Evolutionary conservation across 2,113 vertebrate species (phyloP).

Genomic region (Pelecanus crispus): DNA sequence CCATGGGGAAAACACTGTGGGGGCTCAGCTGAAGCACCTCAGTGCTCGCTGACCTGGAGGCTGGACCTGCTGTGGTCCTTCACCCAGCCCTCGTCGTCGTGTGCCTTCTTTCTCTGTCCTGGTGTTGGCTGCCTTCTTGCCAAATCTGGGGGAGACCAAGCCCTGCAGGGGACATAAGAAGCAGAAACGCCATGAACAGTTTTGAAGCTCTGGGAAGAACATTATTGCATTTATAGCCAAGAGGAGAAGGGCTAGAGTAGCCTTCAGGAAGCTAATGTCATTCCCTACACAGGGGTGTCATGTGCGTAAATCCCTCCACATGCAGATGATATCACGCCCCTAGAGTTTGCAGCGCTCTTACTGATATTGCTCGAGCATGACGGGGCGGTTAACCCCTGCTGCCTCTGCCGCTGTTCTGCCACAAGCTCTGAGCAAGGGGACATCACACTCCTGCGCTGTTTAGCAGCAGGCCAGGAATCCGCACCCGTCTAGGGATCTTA

Average conservation of each 20-base stretch:
- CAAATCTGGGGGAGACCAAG: background rate
- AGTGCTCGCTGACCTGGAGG: background rate
- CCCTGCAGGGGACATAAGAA: fast-evolving
- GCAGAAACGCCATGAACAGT: fast-evolving
- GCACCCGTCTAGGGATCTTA: background rate
- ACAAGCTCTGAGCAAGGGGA: background rate
- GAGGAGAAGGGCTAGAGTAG: background rate
- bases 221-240: background rate
- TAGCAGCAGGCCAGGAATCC: background rate
- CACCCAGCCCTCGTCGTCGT: fast-evolving
- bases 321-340: background rate
- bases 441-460: fast-evolving
- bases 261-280: background rate
- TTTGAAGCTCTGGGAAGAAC: background rate
- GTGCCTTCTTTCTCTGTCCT: background rate
- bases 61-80: background rate
- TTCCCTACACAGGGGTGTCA: background rate
- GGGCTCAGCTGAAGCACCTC: background rate
- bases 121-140: background rate
- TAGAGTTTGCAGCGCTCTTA: background rate
- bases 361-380: fast-evolving
- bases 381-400: background rate
- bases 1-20: fast-evolving
- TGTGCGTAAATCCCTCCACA: background rate
- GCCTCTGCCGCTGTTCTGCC: background rate